Evolutionary conservation across 2,113 vertebrate genomes (phyloP).

Genomic region (Pleuronectes platessa): DNA sequence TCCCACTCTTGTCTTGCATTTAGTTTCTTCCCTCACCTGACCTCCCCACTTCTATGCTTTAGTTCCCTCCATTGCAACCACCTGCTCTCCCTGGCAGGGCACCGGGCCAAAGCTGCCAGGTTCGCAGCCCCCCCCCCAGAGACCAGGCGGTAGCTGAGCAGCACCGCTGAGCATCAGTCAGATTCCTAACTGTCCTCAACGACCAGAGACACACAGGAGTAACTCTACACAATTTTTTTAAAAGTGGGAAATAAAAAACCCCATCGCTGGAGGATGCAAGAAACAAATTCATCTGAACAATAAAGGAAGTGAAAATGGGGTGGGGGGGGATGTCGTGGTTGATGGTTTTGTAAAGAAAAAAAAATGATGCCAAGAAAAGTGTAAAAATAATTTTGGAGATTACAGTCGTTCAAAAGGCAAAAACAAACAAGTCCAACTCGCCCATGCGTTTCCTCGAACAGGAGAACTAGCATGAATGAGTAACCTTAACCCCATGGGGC

Average conservation of each 20-base stretch:
- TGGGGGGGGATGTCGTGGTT: constrained; percentile 1
- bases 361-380: not conserved
- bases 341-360: not conserved
- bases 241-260: not conserved
- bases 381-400: not conserved
- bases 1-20: constrained; percentile 1
- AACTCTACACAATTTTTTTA: not conserved
- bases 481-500: constrained; percentile 33
- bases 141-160: not conserved
- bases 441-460: not conserved
- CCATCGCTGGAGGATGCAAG: too few relatives aligned
- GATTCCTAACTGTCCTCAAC: constrained; percentile 35
- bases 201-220: not conserved
- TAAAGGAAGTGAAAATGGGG: constrained; percentile 48
- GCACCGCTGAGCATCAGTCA: constrained; percentile 7
- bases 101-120: constrained; percentile 32
- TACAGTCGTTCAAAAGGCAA: not conserved
- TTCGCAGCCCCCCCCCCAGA: not conserved
- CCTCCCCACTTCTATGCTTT: constrained; percentile 20
- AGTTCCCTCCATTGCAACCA: constrained; percentile 36
- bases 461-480: constrained; percentile 27
- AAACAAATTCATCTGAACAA: constrained; percentile 2
- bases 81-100: constrained; percentile 44
- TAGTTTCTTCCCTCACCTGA: not conserved
- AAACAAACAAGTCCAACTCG: not conserved